Evolutionary conservation across 2,797 vertebrate species (phyloP).

Genomic region (Capromys pilorides): DNA sequence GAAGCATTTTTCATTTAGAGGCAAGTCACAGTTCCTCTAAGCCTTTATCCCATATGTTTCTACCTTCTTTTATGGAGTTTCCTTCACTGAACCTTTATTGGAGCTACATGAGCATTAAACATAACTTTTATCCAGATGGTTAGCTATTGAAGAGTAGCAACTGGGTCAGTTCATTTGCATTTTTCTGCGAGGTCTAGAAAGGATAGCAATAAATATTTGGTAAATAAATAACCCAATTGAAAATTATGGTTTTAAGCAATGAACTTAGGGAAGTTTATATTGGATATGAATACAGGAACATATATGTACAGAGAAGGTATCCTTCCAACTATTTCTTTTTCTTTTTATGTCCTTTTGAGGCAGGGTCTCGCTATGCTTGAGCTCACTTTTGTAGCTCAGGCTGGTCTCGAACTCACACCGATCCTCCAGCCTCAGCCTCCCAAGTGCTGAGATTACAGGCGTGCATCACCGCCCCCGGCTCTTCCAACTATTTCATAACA

Average conservation of each 20-base stretch:
- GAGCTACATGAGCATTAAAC: slow-evolving; percentile 60
- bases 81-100: slow-evolving; percentile 62
- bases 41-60: slow-evolving; percentile 14
- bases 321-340: background rate
- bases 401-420: no score
- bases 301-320: background rate
- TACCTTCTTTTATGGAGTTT: slow-evolving; percentile 43
- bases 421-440: no score
- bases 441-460: no score
- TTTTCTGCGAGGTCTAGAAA: slow-evolving; percentile 69
- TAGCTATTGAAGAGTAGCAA: slow-evolving; percentile 32
- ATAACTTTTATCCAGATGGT: slow-evolving; percentile 61
- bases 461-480: no score
- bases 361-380: no score
- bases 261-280: slow-evolving; percentile 18
- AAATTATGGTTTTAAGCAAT: slow-evolving; percentile 57
- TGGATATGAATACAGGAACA: slow-evolving; percentile 14
- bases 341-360: no score
- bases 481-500: slow-evolving; percentile 6
- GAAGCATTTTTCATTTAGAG: slow-evolving; percentile 41
- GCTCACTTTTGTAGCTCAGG: no score
- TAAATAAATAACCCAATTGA: slow-evolving; percentile 73
- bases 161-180: slow-evolving; percentile 58
- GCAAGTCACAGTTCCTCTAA: background rate
- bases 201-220: slow-evolving; percentile 63